Evolutionary conservation across 2,113 vertebrate genomes (phyloP), one percentile per base, ranked within the genome.

Genomic region (Harpagus bidentatus): DNA sequence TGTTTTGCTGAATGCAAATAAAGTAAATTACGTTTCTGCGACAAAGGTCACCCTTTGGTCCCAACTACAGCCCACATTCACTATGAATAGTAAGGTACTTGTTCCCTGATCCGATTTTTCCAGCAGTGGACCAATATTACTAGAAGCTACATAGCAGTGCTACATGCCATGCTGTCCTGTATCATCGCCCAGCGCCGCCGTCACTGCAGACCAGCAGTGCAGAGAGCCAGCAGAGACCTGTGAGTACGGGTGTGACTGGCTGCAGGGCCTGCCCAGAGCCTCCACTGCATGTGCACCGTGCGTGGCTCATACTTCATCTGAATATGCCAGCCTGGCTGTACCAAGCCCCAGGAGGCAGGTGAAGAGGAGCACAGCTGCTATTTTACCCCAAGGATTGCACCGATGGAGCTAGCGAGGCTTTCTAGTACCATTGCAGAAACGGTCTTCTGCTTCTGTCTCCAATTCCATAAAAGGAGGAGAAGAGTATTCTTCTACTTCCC

Each of bases 241-340:
- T 0, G 4, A 9, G 66, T 0, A 0, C 0, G n/a, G 78, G n/a
- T 9, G 19, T 23, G 52, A 25, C 9, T 2, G 42, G n/a, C 32
- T 20, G 56, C 69, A 17, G 80, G 32, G 58, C 13, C 56, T n/a
- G 53, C 53, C n/a, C 38, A 2, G 16, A 21, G 81, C 38, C 72
- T 6, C 26, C 31, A 0, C 2, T 5, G 36, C 52, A 1, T 0
- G 1, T 2, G 3, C 28, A 1, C 3, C 2, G 0, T 0, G 11
- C 2, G 0, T 0, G 11, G 2, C 6, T 48, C 21, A 3, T 7
- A 0, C 48, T 14, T 15, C 1, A 5, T 1, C 53, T 11, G 23
- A 6, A 1, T 1, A 1, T 11, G 59, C n/a, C 62, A 25, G 53
- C 58, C 40, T 10, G 62, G 56, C 48, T 1, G 0, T 6, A 36